Conservation (phyloP, 92 coral and sea anemone species). For the Galaxea fascicularis region DNA sequence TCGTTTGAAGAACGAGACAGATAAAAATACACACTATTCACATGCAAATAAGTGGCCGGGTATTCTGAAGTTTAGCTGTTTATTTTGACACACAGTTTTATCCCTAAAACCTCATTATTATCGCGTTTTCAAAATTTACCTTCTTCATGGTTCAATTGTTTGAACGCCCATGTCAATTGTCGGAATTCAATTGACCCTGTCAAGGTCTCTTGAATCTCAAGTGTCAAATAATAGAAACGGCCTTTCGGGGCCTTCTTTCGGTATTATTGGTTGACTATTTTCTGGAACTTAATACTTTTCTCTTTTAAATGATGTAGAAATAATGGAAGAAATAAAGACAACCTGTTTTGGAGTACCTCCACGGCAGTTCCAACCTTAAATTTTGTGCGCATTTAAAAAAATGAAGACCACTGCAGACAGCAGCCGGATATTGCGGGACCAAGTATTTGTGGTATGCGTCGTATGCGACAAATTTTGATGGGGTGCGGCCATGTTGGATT, state of each 20-base stretch:
- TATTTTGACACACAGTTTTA: no score
- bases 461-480: conserved; percentile 24
- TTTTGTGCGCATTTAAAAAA: neutral
- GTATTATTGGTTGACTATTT: neutral
- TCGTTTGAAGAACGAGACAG: no score
- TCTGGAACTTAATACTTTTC: neutral
- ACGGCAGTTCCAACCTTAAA: no score
- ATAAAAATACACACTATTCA: no score
- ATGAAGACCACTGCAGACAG: neutral
- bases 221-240: neutral
- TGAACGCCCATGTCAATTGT: conserved; percentile 11
- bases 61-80: no score
- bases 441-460: conserved; percentile 21
- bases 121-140: neutral
- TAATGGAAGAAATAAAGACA: neutral
- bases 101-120: no score
- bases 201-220: neutral
- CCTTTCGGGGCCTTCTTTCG: no score
- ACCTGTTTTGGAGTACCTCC: neutral
- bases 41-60: no score
- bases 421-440: neutral
- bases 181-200: conserved; percentile 1
- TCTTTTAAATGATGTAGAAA: neutral
- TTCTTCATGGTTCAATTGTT: neutral
- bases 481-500: conserved; percentile 28